These are phyloP conservation scores for Spheniscus humboldti DNA, from an alignment of 2,797 vertebrate species.

Conservation along the genomic window DNA sequence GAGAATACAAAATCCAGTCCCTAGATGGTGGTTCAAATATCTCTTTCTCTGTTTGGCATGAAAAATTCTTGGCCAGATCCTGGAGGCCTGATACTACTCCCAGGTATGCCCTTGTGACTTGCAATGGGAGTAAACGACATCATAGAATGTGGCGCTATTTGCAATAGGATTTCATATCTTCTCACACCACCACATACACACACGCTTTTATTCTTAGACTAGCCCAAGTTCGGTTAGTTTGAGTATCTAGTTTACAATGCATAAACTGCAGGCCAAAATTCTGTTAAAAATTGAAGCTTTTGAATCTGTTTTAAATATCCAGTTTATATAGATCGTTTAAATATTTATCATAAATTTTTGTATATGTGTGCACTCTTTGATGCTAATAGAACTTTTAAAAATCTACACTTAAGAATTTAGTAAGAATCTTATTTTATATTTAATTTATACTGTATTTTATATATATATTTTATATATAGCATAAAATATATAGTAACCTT, in stretches of 20 bases:
- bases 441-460: background rate
- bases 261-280: background rate
- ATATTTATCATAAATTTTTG: background rate
- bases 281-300: background rate
- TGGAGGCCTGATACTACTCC: background rate
- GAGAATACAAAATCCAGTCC: background rate
- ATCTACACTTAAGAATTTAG: background rate
- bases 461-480: background rate
- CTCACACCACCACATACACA: background rate
- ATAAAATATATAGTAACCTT: background rate
- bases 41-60: background rate
- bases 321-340: background rate
- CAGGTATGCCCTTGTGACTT: background rate
- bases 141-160: fast-evolving
- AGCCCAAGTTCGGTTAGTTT: background rate
- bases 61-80: background rate
- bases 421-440: background rate
- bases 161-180: background rate
- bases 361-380: background rate
- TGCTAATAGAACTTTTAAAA: background rate
- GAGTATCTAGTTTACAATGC: background rate
- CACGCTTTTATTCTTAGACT: background rate
- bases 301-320: background rate
- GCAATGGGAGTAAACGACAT: background rate
- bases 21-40: background rate